These are phyloP conservation scores for Glossosoma conforme DNA, from an alignment of 1,140 invertebrate genomes.

Conservation along the genomic window DNA sequence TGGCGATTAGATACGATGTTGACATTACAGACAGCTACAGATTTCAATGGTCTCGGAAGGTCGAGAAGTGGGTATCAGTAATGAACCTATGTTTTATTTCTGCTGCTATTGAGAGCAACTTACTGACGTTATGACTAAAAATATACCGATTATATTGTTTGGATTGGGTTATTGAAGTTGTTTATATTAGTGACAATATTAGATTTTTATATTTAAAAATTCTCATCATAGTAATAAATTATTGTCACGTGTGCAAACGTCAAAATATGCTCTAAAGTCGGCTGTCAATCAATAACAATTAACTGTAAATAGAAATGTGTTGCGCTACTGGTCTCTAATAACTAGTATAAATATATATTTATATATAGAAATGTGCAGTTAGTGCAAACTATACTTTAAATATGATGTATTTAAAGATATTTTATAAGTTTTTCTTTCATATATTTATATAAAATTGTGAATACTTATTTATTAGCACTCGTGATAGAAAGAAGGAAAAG, in stretches of 20 bases:
- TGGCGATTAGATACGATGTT: slow-evolving; percentile 16
- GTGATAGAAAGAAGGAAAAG: slow-evolving; percentile 15
- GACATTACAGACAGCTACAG: slow-evolving; percentile 15
- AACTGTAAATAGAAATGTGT: slow-evolving; percentile 24
- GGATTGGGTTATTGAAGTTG: slow-evolving; percentile 20
- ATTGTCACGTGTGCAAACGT: slow-evolving; percentile 18
- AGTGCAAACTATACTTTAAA: slow-evolving; percentile 24
- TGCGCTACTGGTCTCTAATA: slow-evolving; percentile 11
- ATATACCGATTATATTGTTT: not conserved
- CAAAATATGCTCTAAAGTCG: slow-evolving; percentile 20
- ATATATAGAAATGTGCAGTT: slow-evolving; percentile 17
- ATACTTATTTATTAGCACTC: slow-evolving; percentile 27
- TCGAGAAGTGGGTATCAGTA: slow-evolving; percentile 6
- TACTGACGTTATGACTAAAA: slow-evolving; percentile 2
- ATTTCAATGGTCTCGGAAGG: slow-evolving; percentile 23
- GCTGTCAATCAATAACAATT: slow-evolving; percentile 26
- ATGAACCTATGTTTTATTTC: too few relatives aligned
- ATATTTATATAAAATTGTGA: slow-evolving; percentile 14
- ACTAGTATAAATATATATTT: slow-evolving; percentile 24
- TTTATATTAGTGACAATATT: slow-evolving; percentile 29
- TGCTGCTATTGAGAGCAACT: slow-evolving; percentile 14
- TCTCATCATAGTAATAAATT: slow-evolving; percentile 6
- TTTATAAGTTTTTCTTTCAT: slow-evolving; percentile 9
- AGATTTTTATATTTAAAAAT: slow-evolving; percentile 22
- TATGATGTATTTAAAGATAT: slow-evolving; percentile 19